A percentile compares a stretch with the other conserved stretches of the same genome.
These are phyloP conservation scores for Drymonia ruficornis DNA, from an alignment of 2,888 invertebrate species.

Conservation along the genomic window DNA sequence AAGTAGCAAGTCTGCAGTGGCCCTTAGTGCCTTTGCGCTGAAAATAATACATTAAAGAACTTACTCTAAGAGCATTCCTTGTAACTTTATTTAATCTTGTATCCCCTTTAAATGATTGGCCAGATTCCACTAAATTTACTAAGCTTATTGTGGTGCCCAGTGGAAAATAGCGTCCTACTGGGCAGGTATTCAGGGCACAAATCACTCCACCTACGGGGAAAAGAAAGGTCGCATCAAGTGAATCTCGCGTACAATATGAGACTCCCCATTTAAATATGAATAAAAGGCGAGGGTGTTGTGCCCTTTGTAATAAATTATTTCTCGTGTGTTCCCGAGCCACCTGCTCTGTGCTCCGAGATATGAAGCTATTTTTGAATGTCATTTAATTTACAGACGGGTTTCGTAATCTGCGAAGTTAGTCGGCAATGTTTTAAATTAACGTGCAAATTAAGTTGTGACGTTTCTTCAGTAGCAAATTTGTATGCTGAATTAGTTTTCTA, in stretches of 20 bases:
- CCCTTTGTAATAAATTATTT: constrained; percentile 52
- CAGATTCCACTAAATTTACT: neutral
- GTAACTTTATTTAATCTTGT: neutral
- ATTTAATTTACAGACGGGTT: constrained; percentile 19
- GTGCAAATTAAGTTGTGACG: neutral
- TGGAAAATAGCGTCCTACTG: neutral
- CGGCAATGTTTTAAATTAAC: constrained; percentile 13
- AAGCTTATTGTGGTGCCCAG: neutral
- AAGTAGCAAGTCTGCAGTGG: no score
- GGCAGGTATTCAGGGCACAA: neutral
- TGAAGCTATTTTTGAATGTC: constrained; percentile 27
- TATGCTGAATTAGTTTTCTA: neutral
- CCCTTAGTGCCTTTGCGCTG: no score
- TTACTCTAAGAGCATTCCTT: no score
- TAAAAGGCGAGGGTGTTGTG: constrained; percentile 43
- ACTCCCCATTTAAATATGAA: constrained; percentile 50
- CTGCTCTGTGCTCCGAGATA: constrained; percentile 24
- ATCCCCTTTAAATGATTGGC: neutral
- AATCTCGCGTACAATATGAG: constrained; percentile 32
- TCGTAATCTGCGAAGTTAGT: constrained; percentile 9
- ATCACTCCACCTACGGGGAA: constrained; percentile 3
- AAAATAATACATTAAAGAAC: no score
- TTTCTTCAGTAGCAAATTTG: neutral
- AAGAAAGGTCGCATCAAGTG: constrained; percentile 18
- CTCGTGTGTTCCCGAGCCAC: constrained; percentile 30